Evolutionary conservation across 1,140 invertebrate species (phyloP).

Genomic region (Bombus consobrinus): DNA sequence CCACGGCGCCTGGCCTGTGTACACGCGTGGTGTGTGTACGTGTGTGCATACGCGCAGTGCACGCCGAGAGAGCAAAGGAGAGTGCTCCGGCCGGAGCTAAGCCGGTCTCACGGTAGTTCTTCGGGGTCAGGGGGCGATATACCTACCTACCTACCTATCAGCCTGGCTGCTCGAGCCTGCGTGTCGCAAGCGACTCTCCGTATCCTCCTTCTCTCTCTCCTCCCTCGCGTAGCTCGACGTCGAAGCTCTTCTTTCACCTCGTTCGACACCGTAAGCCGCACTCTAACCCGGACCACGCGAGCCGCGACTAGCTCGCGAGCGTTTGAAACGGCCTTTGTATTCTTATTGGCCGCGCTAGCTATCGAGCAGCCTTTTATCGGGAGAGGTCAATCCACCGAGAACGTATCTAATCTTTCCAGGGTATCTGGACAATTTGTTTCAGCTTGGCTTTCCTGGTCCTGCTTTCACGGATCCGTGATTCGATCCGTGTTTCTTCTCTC

Average conservation of each 20-base stretch:
- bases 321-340: conserved; percentile 45
- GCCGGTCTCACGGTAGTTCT: conserved; percentile 80
- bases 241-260: conserved; percentile 63
- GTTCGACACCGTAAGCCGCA: conserved; percentile 54
- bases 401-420: conserved; percentile 54
- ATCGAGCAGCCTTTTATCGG: conserved; percentile 42
- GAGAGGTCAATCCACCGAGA: conserved; percentile 42
- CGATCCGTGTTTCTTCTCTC: conserved; percentile 15
- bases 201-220: conserved; percentile 43
- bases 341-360: conserved; percentile 27
- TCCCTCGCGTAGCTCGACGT: conserved; percentile 12
- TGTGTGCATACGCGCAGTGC: conserved; percentile 37
- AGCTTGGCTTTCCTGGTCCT: conserved; percentile 39
- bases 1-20: conserved; percentile 48
- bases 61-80: conserved; percentile 69
- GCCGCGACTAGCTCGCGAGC: conserved; percentile 34
- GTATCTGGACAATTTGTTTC: conserved; percentile 54
- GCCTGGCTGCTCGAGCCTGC: conserved; percentile 58
- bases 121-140: conserved; percentile 79
- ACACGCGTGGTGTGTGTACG: neutral
- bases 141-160: conserved; percentile 72
- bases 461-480: conserved; percentile 41
- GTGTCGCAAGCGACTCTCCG: conserved; percentile 72
- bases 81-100: conserved; percentile 71
- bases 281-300: conserved; percentile 59